A percentile compares a stretch with the other conserved stretches of the same genome.
phyloP scores from a whole-genome alignment of 1,140 invertebrate species.

The Gryllus bimaculatus region DNA sequence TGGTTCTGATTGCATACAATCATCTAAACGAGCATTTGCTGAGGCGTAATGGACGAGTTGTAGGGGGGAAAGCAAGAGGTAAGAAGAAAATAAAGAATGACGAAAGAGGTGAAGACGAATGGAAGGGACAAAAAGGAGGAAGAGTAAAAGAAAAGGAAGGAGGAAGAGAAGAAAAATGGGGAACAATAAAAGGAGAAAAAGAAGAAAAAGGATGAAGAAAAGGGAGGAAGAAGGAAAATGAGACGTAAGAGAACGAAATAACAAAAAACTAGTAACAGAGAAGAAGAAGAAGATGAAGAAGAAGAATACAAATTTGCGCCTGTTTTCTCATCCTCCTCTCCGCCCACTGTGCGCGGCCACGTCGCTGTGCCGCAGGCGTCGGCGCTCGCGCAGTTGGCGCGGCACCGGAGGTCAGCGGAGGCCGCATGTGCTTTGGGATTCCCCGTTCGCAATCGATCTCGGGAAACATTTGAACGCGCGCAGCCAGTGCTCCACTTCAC shows the following conservation, averaged over 20 bases:
- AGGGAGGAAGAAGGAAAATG: background rate
- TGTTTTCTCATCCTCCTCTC: no score
- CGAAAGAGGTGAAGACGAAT: background rate
- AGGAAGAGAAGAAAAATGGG: background rate
- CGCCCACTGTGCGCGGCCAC: no score
- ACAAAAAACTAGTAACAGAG: background rate
- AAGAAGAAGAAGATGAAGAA: background rate
- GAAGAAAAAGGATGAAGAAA: background rate
- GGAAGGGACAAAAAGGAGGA: background rate
- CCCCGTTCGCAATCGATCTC: no score
- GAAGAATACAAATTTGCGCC: background rate
- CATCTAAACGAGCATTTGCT: no score
- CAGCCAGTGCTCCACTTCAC: no score
- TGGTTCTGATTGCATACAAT: no score
- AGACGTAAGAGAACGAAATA: background rate
- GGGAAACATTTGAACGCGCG: no score
- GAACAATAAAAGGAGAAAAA: background rate
- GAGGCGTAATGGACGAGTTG: background rate
- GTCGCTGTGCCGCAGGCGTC: no score
- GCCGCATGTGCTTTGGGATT: no score
- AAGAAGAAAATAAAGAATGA: background rate
- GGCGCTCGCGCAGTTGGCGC: no score
- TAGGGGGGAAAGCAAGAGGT: background rate
- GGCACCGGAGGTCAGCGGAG: no score
- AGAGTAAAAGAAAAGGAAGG: background rate